Evolutionary conservation across 2,797 vertebrate genomes (phyloP), one percentile per base, ranked within the genome.

Genomic region (Dromococcyx pavoninus): DNA sequence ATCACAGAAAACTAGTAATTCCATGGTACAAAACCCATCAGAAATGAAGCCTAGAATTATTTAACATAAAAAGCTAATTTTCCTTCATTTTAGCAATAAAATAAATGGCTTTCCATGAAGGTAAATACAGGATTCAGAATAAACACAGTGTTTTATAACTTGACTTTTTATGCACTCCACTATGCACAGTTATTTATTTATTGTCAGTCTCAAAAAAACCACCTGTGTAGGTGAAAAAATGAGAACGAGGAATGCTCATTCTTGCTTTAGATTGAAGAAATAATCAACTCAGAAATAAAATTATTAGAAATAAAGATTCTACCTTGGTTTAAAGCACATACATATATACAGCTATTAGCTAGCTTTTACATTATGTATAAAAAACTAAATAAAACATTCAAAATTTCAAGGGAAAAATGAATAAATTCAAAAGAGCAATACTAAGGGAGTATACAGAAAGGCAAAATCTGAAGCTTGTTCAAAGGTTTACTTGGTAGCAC

Each of bases 201-300:
- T 50, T 89, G 57, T 83, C 80, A 94, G 66, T 64, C 67, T 91
- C 32, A 41, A 41, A 41, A 41, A 41, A 41, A 41, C 41, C 10
- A 39, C 39, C 14, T 10, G 39, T 41, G 39, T 10, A 56, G 37
- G 60, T 91, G 58, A 90, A 88, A 88, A 88, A 92, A 64, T 57
- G 27, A 88, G 56, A 71, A 84, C 91, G 28, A 12, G 30, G 23
- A 89, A 74, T 33, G 27, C 39, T 91, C 81, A 70, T 79, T 90
- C 90, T 57, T 70, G 69, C 84, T 85, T 90, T 85, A 82, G 61
- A 88, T 41, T 48, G 37, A 76, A 86, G 14, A 95, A 77, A 94
- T 95, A 95, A 94, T 95, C 74, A 90, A 67, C 51, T 77, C 65
- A 91, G 62, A 95, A 96, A 44, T 84, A 86, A 94, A 90, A 80